Evolutionary conservation across 2,888 invertebrate genomes (phyloP), one percentile per base, ranked within the genome.

Genomic region (Tridacna gigas): DNA sequence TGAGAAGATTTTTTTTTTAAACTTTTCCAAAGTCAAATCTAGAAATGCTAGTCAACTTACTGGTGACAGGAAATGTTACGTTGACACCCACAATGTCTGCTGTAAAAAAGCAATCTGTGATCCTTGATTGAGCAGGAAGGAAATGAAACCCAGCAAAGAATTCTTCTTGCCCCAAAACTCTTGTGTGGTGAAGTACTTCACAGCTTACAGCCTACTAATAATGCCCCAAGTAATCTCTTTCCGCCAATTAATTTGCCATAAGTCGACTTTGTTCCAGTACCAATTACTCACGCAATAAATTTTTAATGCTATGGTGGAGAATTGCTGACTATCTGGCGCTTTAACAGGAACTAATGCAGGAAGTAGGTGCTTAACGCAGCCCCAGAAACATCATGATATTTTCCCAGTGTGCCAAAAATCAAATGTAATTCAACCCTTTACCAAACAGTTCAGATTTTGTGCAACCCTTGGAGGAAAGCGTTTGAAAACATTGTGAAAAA

Each of bases 221-320:
- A 79, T 73, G 60, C 71, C 47, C 71, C 5, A 51, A 71, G 51
- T 71, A 71, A 71, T 71, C 71, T 47, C 25, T 56, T 26, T 56
- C 80, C n/a, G 15, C 60, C 75, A 75, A 74, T 66, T 80, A 80
- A 80, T 80, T 80, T 66, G 74, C 75, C 65, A 37, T 75, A 67
- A 79, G 74, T 80, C 69, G 45, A 75, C 56, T 37, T 74, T 69
- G 28, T 61, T 47, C 69, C 20, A 37, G n/a, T 18, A 61, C 56
- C 75, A 80, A 75, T 80, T 80, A 80, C 69, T 60, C 56, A 45
- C 56, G 28, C 37, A 25, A 48, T 80, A 63, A 80, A 80, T 80
- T 80, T 75, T 80, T 80, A 80, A 80, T 80, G 79, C 71, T 71
- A 71, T 25, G 51, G 71, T 71, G 18, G 71, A 71, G 71, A 56